Percentiles rank a stretch among this genome's conserved stretches.
Conservation (phyloP, 2,888 invertebrate genomes). For the Drosophila lutescens region DNA sequence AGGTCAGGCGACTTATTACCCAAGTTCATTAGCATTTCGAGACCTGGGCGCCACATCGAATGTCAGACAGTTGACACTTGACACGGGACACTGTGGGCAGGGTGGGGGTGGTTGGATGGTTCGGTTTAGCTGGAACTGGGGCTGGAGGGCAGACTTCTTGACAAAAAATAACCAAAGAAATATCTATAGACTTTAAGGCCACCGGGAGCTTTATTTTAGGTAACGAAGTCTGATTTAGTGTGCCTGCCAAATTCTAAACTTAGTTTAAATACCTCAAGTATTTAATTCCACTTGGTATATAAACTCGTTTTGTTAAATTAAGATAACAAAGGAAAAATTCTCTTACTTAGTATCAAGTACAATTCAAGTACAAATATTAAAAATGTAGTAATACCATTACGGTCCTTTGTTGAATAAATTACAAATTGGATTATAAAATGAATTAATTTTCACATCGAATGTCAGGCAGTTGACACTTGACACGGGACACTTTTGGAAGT, state of each 20-base stretch:
- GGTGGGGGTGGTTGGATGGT: too few relatives aligned
- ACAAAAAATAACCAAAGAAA: not conserved
- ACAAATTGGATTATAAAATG: too few relatives aligned
- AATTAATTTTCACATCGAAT: slow-evolving; percentile 27
- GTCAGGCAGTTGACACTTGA: slow-evolving; percentile 48
- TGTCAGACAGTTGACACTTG: slow-evolving; percentile 49
- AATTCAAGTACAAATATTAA: too few relatives aligned
- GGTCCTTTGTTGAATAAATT: too few relatives aligned
- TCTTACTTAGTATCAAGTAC: too few relatives aligned
- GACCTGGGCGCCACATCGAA: slow-evolving; percentile 45
- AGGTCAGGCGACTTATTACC: slow-evolving; percentile 55
- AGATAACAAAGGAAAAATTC: too few relatives aligned
- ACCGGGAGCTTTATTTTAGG: not conserved
- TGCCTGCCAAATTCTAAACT: not conserved
- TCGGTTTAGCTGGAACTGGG: too few relatives aligned
- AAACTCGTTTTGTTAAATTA: too few relatives aligned
- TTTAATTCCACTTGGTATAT: too few relatives aligned
- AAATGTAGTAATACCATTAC: too few relatives aligned
- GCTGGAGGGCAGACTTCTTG: not conserved
- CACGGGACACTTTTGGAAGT: slow-evolving; percentile 9
- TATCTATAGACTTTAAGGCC: slow-evolving; percentile 2
- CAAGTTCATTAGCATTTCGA: slow-evolving; percentile 76
- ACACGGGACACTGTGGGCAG: slow-evolving; percentile 13
- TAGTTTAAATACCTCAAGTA: too few relatives aligned
- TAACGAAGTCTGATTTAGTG: not conserved